Evolutionary conservation across 2,797 vertebrate genomes (phyloP).

Genomic region (Falco columbarius): DNA sequence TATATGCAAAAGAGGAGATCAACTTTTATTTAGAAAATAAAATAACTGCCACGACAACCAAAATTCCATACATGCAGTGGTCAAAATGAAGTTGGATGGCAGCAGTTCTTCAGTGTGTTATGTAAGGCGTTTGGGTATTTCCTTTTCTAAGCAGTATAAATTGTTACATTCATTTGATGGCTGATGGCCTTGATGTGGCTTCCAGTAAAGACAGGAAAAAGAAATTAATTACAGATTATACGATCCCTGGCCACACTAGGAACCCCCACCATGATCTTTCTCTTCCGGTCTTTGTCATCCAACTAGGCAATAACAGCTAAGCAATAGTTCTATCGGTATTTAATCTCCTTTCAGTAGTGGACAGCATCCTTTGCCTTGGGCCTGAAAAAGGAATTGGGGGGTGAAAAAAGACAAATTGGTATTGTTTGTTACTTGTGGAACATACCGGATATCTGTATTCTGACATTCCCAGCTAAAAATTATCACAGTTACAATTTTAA

Average conservation of each 20-base stretch:
- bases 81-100: neutral
- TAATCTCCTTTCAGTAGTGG: neutral
- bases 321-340: neutral
- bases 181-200: neutral
- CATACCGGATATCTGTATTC: neutral
- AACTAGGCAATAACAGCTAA: neutral
- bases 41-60: neutral
- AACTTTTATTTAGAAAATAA: neutral
- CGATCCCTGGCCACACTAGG: neutral
- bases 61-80: neutral
- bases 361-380: neutral
- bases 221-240: neutral
- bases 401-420: neutral
- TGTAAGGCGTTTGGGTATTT: neutral
- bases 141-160: neutral
- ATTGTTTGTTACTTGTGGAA: neutral
- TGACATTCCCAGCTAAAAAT: neutral
- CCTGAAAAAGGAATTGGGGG: neutral
- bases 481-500: neutral
- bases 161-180: neutral
- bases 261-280: neutral
- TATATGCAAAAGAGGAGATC: neutral
- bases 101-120: neutral
- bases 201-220: neutral
- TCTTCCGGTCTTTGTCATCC: neutral